phyloP scores from a whole-genome alignment of 2,113 vertebrate genomes.

The Oncorhynchus nerka region DNA sequence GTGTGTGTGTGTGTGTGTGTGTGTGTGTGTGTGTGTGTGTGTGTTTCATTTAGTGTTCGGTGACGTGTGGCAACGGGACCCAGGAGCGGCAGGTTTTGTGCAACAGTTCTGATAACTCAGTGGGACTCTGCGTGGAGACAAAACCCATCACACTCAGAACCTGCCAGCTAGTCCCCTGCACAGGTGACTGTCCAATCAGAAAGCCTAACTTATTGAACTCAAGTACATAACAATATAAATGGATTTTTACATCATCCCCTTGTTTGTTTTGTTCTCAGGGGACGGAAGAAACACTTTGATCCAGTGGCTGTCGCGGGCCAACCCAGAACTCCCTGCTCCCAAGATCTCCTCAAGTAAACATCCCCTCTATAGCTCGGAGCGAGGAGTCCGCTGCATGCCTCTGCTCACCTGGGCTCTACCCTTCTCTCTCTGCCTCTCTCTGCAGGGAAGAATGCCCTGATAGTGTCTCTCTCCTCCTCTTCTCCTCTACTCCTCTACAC shows the following conservation, averaged over 20 bases:
- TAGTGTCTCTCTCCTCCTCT: too few species aligned
- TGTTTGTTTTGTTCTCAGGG: constrained; percentile 44
- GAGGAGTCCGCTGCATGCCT: not conserved
- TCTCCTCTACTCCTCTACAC: not conserved
- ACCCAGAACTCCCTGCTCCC: constrained; percentile 76
- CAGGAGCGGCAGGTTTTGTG: constrained; percentile 89
- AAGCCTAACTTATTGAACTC: constrained; percentile 13
- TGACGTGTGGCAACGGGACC: constrained; percentile 89
- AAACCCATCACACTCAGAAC: constrained; percentile 75
- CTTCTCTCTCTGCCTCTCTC: not conserved
- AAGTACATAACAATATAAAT: not conserved
- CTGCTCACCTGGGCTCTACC: not conserved
- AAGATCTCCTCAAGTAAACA: constrained; percentile 92
- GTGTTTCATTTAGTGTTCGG: constrained; percentile 80
- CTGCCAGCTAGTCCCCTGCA: constrained; percentile 81
- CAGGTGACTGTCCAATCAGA: constrained; percentile 66
- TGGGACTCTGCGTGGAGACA: constrained; percentile 75
- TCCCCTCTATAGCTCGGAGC: constrained; percentile 56
- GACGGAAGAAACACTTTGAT: constrained; percentile 88
- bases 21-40: not conserved
- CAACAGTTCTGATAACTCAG: constrained; percentile 72
- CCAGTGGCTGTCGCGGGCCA: constrained; percentile 89
- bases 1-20: not conserved
- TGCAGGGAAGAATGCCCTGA: not conserved
- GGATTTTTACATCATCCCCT: not conserved